Conservation (phyloP, 2,888 invertebrate species). For the Desoria tigrina region DNA sequence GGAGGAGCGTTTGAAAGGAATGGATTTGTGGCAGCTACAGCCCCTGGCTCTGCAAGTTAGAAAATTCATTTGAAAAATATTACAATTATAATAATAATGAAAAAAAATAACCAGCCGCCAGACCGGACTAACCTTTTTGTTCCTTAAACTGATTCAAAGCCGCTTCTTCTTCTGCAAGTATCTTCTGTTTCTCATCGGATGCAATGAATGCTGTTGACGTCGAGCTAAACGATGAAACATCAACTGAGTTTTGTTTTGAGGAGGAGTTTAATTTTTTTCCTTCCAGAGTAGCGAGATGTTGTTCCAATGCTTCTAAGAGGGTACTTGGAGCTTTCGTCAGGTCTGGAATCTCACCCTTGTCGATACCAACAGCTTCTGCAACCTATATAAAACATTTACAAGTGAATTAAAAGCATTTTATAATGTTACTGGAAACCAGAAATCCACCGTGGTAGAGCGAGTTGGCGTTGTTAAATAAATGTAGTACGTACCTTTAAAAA, state of each 20-base stretch:
- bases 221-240: constrained; percentile 51
- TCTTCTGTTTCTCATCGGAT: constrained; percentile 70
- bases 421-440: constrained; percentile 33
- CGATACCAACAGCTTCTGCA: constrained; percentile 83
- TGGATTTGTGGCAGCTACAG: constrained; percentile 45
- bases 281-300: constrained; percentile 89
- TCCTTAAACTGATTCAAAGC: constrained; percentile 95
- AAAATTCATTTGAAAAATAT: background rate
- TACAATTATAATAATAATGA: background rate
- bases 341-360: constrained; percentile 98
- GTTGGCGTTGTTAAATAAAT: too few species aligned
- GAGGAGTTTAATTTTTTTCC: constrained; percentile 69
- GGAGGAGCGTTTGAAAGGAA: constrained; percentile 48
- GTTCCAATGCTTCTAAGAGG: constrained; percentile 92
- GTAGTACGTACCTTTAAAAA: constrained; percentile 75
- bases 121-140: constrained; percentile 32
- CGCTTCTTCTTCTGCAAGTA: constrained; percentile 93
- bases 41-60: constrained; percentile 18
- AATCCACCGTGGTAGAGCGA: too few species aligned
- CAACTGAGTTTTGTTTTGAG: constrained; percentile 52
- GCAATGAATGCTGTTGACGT: constrained; percentile 52
- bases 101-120: too few species aligned
- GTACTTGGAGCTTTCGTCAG: constrained; percentile 97
- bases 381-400: constrained; percentile 35
- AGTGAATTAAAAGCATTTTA: constrained; percentile 13